A percentile compares a stretch with the other conserved stretches of the same genome.
phyloP scores from a whole-genome alignment of 2,888 invertebrate species.

The Amiota mariae region DNA sequence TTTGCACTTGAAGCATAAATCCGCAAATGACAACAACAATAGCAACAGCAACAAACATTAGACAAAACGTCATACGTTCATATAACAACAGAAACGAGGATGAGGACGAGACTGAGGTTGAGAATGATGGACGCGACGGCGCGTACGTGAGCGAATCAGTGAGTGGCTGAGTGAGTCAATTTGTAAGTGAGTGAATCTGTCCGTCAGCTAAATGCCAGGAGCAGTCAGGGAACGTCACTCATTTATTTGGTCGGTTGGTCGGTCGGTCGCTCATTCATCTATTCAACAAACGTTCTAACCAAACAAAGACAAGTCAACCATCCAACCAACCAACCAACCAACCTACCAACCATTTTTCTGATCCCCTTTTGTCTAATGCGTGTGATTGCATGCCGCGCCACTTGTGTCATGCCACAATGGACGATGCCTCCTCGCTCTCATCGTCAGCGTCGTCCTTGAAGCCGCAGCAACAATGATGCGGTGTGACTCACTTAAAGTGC shows the following conservation, averaged over 20 bases:
- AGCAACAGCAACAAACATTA: neutral
- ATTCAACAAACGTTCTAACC: conserved; percentile 6
- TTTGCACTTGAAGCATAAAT: conserved; percentile 20
- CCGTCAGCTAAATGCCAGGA: conserved; percentile 17
- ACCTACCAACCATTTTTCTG: neutral
- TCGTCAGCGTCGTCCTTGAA: neutral
- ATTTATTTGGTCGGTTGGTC: neutral
- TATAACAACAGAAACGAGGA: neutral
- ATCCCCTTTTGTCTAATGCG: neutral
- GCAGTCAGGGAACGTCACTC: conserved; percentile 12
- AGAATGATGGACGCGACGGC: neutral
- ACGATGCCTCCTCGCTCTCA: neutral
- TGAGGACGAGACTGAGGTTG: neutral
- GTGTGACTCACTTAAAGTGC: conserved; percentile 13
- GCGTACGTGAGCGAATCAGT: neutral
- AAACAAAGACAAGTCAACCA: conserved; percentile 4
- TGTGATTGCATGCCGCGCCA: conserved; percentile 4
- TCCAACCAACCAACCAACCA: conserved; percentile 10
- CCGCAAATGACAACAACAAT: conserved; percentile 24
- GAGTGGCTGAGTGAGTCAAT: conserved; percentile 11
- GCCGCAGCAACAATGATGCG: neutral
- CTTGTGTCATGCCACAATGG: neutral
- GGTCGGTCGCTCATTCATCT: conserved; percentile 11
- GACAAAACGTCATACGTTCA: neutral
- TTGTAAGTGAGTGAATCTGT: conserved; percentile 6